A percentile compares a stretch with the other conserved stretches of the same genome.
Evolutionary conservation across 2,888 invertebrate species (phyloP).

Genomic region (Chrysopilus asiliformis): DNA sequence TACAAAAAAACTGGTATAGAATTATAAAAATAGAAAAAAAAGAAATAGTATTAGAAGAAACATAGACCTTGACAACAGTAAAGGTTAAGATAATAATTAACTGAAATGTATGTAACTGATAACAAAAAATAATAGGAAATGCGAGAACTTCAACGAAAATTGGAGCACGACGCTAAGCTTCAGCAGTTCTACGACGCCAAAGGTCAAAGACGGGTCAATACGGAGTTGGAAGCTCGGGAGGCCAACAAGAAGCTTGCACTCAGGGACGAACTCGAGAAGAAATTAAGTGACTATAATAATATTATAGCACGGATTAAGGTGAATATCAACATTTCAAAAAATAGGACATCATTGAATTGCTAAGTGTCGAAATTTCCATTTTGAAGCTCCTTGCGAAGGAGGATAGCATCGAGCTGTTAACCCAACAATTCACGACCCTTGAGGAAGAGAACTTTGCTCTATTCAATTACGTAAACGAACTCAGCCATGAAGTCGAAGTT

Average conservation of each 20-base stretch:
- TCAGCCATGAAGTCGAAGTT: slow-evolving; percentile 69
- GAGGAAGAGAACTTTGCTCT: slow-evolving; percentile 87
- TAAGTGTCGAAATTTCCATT: too few relatives aligned
- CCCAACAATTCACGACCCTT: slow-evolving; percentile 64
- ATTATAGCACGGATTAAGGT: slow-evolving; percentile 64
- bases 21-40: too few relatives aligned
- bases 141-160: slow-evolving; percentile 69
- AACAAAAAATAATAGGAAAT: slow-evolving; percentile 50
- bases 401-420: too few relatives aligned
- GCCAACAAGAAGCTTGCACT: slow-evolving; percentile 53
- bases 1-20: too few relatives aligned
- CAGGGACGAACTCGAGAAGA: slow-evolving; percentile 53
- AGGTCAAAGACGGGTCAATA: slow-evolving; percentile 63
- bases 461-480: slow-evolving; percentile 81
- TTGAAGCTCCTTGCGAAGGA: too few relatives aligned
- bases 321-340: too few relatives aligned
- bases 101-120: neutral
- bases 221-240: slow-evolving; percentile 60
- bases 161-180: slow-evolving; percentile 74
- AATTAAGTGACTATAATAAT: slow-evolving; percentile 57
- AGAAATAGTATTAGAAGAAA: neutral
- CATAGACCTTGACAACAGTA: too few relatives aligned
- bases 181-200: slow-evolving; percentile 76
- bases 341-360: too few relatives aligned
- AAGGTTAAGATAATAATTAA: neutral